Evolutionary conservation across 2,113 vertebrate species (phyloP).

Genomic region (Eurypyga helias): DNA sequence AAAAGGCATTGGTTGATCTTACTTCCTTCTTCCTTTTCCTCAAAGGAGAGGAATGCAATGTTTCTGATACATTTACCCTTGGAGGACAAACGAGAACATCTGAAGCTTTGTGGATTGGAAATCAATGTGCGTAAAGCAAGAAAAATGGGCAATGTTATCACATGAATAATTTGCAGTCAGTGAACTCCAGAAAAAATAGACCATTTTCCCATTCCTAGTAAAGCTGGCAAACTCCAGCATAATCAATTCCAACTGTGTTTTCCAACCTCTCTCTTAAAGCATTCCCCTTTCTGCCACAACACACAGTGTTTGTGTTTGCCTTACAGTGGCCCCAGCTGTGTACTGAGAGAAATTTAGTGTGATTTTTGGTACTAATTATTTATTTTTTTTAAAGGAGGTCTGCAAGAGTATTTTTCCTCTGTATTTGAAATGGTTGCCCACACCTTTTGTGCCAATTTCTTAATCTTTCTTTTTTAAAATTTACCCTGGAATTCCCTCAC

Average conservation of each 20-base stretch:
- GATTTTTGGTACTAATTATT: not conserved
- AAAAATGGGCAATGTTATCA: slow-evolving; percentile 13
- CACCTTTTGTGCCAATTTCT: not conserved
- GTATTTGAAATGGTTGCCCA: not conserved
- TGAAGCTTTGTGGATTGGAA: not conserved
- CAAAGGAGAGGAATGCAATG: not conserved
- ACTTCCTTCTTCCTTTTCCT: not conserved
- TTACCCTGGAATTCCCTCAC: not conserved
- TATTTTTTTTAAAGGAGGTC: not conserved
- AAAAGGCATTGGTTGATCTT: not conserved
- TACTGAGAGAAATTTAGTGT: not conserved
- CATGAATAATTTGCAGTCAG: not conserved
- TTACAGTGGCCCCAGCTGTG: not conserved
- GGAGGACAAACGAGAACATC: slow-evolving; percentile 29
- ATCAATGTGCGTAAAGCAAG: slow-evolving; percentile 35
- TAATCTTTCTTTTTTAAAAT: not conserved
- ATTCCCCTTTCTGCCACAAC: not conserved
- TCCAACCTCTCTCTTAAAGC: not conserved
- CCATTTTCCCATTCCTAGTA: not conserved
- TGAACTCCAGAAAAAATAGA: not conserved
- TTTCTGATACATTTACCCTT: slow-evolving; percentile 8
- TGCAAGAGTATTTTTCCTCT: not conserved
- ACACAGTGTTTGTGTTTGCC: rapidly evolving
- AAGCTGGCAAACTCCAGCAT: not conserved
- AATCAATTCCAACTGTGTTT: not conserved